These are phyloP conservation scores for Gymnoscelis rufifasciata DNA, from an alignment of 2,888 invertebrate genomes.

Conservation along the genomic window DNA sequence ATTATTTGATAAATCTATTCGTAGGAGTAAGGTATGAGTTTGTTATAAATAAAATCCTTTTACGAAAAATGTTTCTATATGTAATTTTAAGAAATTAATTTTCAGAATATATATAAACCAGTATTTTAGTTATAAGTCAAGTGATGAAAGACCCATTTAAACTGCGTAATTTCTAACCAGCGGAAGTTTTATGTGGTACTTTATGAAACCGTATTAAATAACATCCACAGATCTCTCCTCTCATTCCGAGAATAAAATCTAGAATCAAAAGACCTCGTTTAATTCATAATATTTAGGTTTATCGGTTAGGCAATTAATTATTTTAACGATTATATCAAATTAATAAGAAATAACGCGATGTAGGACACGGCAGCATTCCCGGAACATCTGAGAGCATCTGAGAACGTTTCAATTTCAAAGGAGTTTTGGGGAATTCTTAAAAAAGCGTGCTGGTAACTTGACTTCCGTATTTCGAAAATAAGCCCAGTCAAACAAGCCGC, in stretches of 20 bases:
- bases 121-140: no score
- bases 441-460: neutral
- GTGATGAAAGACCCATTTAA: no score
- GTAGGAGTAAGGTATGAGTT: no score
- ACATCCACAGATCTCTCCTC: constrained; percentile 6
- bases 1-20: no score
- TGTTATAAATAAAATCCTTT: no score
- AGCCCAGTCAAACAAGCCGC: constrained; percentile 23
- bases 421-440: constrained; percentile 1
- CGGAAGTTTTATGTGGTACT: constrained; percentile 13
- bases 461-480: constrained; percentile 8
- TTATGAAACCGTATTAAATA: constrained; percentile 11
- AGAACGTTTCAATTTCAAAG: constrained; percentile 4
- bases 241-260: constrained; percentile 23
- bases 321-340: constrained; percentile 18
- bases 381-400: constrained; percentile 9
- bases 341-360: constrained; percentile 16
- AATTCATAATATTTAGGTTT: constrained; percentile 36
- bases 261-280: constrained; percentile 19
- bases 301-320: constrained; percentile 31
- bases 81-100: no score
- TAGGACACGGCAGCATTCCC: constrained; percentile 7
- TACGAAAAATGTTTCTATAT: no score
- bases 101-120: no score
- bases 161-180: constrained; percentile 7